Conservation (phyloP, 1,140 invertebrate genomes). For the Agrypnia vestita region DNA sequence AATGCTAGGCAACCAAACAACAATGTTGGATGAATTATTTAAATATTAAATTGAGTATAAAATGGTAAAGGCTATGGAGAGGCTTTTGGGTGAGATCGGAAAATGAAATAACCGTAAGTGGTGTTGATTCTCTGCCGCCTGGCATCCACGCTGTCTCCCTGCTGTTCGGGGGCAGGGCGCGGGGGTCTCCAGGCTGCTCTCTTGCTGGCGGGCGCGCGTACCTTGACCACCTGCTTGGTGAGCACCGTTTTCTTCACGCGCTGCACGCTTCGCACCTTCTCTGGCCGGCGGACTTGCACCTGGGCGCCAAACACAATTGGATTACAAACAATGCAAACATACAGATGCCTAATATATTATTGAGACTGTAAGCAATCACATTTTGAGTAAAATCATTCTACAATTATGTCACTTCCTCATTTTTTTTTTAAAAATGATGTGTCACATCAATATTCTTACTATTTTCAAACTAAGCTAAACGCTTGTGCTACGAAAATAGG, state of each 20-base stretch:
- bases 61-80: not conserved
- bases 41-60: too few species aligned
- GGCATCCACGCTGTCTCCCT: conserved; percentile 86
- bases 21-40: too few species aligned
- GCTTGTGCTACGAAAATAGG: too few species aligned
- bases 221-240: conserved; percentile 88
- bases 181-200: conserved; percentile 47
- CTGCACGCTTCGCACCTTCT: conserved; percentile 87
- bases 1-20: too few species aligned
- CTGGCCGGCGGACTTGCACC: conserved; percentile 87
- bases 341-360: too few species aligned
- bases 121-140: conserved; percentile 86
- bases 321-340: too few species aligned
- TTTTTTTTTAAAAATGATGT: not conserved
- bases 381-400: too few species aligned
- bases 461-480: too few species aligned
- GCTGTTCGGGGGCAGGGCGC: not conserved
- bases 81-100: too few species aligned
- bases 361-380: too few species aligned
- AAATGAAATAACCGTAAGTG: conserved; percentile 75
- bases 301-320: conserved; percentile 63
- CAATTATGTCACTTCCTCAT: too few species aligned
- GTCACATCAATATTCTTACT: too few species aligned
- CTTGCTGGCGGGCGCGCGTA: conserved; percentile 65
- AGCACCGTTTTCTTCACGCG: conserved; percentile 93